Evolutionary conservation across 2,888 invertebrate genomes (phyloP).

Genomic region (Pammene aurita): DNA sequence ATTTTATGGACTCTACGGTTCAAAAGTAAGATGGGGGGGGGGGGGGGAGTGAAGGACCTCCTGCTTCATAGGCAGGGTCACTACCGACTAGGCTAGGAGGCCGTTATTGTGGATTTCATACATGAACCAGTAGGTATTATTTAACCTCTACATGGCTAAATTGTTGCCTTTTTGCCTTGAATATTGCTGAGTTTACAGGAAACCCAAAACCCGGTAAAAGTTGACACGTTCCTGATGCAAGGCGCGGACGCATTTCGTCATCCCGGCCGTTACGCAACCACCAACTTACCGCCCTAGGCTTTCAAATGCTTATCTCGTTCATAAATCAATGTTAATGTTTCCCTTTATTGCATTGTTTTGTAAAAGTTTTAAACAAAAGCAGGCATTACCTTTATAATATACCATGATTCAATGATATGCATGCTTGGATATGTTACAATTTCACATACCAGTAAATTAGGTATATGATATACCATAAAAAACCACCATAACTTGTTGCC

Average conservation of each 20-base stretch:
- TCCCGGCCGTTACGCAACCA: conserved; percentile 38
- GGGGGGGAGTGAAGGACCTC: no score
- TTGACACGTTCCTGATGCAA: conserved; percentile 46
- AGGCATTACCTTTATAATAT: conserved; percentile 14
- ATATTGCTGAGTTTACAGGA: conserved; percentile 35
- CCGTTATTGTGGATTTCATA: no score
- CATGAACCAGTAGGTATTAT: background rate
- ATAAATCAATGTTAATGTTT: conserved; percentile 33
- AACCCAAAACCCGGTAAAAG: conserved; percentile 41
- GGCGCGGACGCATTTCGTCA: conserved; percentile 45
- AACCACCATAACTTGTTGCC: no score
- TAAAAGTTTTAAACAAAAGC: conserved; percentile 13
- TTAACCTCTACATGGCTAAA: background rate
- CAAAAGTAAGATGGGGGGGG: no score
- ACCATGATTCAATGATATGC: conserved; percentile 11
- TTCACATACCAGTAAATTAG: background rate
- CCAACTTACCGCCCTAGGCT: conserved; percentile 21
- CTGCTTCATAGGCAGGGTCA: no score
- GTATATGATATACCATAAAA: background rate
- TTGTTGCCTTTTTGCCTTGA: conserved; percentile 24
- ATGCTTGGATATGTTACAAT: conserved; percentile 2
- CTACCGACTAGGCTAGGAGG: no score
- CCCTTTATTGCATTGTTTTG: conserved; percentile 36
- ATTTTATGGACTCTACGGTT: no score
- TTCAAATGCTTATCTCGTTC: conserved; percentile 28